These are phyloP conservation scores for Patiria pectinifera DNA, from an alignment of 53 echinoderm and acorn worm species.

Conservation along the genomic window DNA sequence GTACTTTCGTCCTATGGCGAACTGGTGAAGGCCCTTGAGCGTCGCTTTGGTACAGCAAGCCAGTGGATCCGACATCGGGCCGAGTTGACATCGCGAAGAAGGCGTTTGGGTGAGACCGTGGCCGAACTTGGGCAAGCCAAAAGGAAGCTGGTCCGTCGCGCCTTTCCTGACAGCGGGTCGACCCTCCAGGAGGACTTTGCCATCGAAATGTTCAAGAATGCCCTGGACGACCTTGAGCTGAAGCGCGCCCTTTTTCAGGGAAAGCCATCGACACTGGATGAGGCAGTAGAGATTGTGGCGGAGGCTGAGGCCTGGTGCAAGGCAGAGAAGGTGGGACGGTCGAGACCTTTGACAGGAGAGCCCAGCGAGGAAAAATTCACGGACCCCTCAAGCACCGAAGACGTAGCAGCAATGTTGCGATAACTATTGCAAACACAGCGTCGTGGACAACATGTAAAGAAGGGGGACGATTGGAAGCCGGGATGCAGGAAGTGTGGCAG, in stretches of 20 bases:
- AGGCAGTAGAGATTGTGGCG: not conserved
- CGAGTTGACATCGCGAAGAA: not conserved
- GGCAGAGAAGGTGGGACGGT: not conserved
- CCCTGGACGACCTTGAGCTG: conserved; percentile 35
- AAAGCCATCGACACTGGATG: conserved; percentile 29
- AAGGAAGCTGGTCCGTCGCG: conserved; percentile 21
- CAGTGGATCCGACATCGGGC: too few relatives aligned
- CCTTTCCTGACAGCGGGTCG: conserved; percentile 8
- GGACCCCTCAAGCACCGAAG: not conserved
- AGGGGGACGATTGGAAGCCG: conserved; percentile 2
- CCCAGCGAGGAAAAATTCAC: not conserved
- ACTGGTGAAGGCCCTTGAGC: too few relatives aligned
- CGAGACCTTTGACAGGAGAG: not conserved
- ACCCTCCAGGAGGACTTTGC: not conserved
- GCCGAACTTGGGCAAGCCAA: conserved; percentile 13
- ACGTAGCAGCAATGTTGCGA: not conserved
- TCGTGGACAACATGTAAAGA: not conserved
- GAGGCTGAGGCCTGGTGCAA: too few relatives aligned
- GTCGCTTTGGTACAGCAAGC: too few relatives aligned
- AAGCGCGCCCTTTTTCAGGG: conserved; percentile 41
- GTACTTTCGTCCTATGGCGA: not conserved
- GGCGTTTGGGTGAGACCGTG: not conserved
- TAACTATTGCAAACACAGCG: conserved; percentile 1
- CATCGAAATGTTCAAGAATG: too few relatives aligned
- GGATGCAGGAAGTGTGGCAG: conserved; percentile 5